Base-by-base conservation (phyloP, 2,797 vertebrate species). In the Gadopsis bispinosus region DNA sequence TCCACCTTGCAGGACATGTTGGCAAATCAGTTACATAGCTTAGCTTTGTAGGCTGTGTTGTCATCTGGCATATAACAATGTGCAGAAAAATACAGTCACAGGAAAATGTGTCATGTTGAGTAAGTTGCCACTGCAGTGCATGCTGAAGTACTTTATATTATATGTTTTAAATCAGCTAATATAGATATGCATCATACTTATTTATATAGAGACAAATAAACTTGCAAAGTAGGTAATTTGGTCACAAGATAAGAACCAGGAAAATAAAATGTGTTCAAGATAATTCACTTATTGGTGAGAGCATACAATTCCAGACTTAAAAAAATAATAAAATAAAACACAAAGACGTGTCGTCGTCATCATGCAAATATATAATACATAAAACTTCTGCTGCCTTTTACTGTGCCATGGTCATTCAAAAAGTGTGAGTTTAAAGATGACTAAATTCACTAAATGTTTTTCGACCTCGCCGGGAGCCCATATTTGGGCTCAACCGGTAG, bases 21-120 rank as follows among this genome's bases (percentile, higher is more conserved):
- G 45, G 87, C 87, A 87, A 93, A 94, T 94, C 75, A 92, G 90
- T 93, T 74, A 93, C 89, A 81, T 54, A 37, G 39, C 67, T 67
- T 3, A 48, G 58, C 4, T 70, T 69, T 41, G 29, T 0, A 69
- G 3, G 17, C 39, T 65, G 48, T 58, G 67, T 71, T 55, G 67
- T 53, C 65, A 26, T 26, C 47, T 75, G 59, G 50, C 54, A 69
- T 47, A 61, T 64, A 60, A 22, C 50, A 12, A 31, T 8, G 37
- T 31, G 33, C 17, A 61, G 7, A 67, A 20, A 68, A 58, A 77
- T 37, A 61, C 14, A 69, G 47, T 67, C 65, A 48, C 41, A 66
- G 33, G 31, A 45, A 53, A 79, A 77, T 61, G 55, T 77, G 26
- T 45, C 64, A 69, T 8, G 33, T 43, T 77, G 61, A 51, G 51